phyloP scores from a whole-genome alignment of 2,113 vertebrate species.

The Grammomys surdaster region DNA sequence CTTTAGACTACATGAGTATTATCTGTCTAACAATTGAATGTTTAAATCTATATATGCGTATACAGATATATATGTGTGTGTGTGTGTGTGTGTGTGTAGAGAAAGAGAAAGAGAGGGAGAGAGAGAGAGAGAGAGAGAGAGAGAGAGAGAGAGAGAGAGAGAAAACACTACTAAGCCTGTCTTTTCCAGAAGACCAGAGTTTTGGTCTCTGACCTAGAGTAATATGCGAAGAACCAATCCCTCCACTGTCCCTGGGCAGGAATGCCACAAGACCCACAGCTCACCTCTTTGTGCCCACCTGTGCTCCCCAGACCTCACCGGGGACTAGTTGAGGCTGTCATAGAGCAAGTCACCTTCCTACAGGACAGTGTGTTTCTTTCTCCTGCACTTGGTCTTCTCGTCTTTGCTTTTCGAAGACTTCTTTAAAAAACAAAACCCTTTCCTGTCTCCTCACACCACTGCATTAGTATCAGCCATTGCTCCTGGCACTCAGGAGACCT shows the following conservation, averaged over 20 bases:
- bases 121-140: neutral
- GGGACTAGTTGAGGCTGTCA: neutral
- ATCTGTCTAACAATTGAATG: neutral
- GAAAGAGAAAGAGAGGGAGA: neutral
- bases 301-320: neutral
- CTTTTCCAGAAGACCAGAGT: neutral
- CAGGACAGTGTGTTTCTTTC: neutral
- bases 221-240: neutral
- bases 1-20: neutral
- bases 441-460: neutral
- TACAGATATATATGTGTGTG: no score
- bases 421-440: neutral
- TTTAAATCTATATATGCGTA: neutral
- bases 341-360: neutral
- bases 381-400: neutral
- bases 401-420: conserved; percentile 14
- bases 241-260: neutral
- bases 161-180: neutral
- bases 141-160: neutral
- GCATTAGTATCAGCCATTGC: neutral
- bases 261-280: neutral
- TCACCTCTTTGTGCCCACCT: neutral
- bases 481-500: neutral
- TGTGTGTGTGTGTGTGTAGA: neutral
- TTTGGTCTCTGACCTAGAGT: neutral